Evolutionary conservation across 2,888 invertebrate genomes (phyloP), one percentile per base, ranked within the genome.

Genomic region (Melinaea marsaeus): DNA sequence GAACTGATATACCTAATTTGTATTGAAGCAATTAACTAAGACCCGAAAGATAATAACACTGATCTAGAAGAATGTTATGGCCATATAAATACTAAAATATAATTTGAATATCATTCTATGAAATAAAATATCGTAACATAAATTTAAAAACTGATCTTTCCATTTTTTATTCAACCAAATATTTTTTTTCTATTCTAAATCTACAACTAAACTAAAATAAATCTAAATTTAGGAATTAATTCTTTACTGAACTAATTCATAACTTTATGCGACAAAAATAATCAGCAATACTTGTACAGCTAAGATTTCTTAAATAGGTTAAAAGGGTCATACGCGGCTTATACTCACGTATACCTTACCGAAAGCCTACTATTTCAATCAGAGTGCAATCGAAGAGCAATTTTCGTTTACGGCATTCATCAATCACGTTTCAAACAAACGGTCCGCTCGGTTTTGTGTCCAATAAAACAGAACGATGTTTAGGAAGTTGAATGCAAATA

Each of bases 401-500:
- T 75, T 75, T 71, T 69, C 65, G 65, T 69, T 69, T 63, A 65
- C 67, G 68, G 71, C 67, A 71, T 71, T 69, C 72, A 70, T 74
- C 74, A 75, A 74, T 72, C 74, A 73, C 67, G 64, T 34, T 60
- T 67, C 67, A 68, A 69, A 69, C 71, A 68, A 71, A 68, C 66
- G 69, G 66, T 63, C 62, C 69, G 64, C 64, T 66, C 67, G 66
- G 68, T 71, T 67, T 64, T 68, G 65, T 71, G 74, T 73, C 69
- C 71, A 72, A 70, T 72, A 74, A 75, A 71, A 75, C 81, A 79
- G 76, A 81, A 74, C 76, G 77, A 77, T 79, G 79, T 83, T 86
- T 88, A 87, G 89, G 90, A 89, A 90, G 88, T 89, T 72, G 81
- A 88, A 88, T 86, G 86, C 86, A 88, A 88, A 87, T 86, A 84